Evolutionary conservation across 2,888 invertebrate species (phyloP), one percentile per base, ranked within the genome.

Genomic region (Phortica magna): DNA sequence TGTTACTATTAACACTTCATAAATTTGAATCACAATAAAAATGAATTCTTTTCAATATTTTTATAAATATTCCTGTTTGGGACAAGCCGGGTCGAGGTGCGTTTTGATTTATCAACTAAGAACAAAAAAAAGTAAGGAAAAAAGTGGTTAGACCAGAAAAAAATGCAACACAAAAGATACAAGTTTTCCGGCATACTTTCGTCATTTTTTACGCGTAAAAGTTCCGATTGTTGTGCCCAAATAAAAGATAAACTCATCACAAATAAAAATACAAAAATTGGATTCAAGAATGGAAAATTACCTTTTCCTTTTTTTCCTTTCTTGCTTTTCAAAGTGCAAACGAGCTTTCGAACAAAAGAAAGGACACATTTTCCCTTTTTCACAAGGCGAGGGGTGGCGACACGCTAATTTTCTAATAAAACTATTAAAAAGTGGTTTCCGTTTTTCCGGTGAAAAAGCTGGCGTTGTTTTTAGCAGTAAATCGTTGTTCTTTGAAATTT

Each of bases 361-460:
- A 19, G 59, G 59, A 64, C 10, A 31, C 2, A 31, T 22, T 31
- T 31, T 12, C 31, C 31, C 64, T 14, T 7, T 64, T 31, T 2
- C 31, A 22, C 22, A 10, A 14, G 12, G 14, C 64, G 14, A 64
- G 31, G 39, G 64, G 64, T 64, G 64, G 3, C 31, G 39, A 14
- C 12, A 31, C 10, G 10, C 64, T 22, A 64, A 22, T 64, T 64
- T 64, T 64, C 19, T 9, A 64, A 31, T 31, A 64, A 64, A 64
- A 22, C 64, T 64, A 64, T 64, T 64, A 64, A 64, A 64, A 64
- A 64, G 64, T 12, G 64, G 22, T 64, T 64, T 31, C 64, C 14
- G 19, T 12, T 9, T 48, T 19, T 31, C 22, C 10, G 17, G 22
- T 12, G 39, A 64, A 31, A 64, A 31, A 31, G 4, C 31, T 31